phyloP scores from a whole-genome alignment of 1,140 invertebrate genomes.

The Panonychus citri region DNA sequence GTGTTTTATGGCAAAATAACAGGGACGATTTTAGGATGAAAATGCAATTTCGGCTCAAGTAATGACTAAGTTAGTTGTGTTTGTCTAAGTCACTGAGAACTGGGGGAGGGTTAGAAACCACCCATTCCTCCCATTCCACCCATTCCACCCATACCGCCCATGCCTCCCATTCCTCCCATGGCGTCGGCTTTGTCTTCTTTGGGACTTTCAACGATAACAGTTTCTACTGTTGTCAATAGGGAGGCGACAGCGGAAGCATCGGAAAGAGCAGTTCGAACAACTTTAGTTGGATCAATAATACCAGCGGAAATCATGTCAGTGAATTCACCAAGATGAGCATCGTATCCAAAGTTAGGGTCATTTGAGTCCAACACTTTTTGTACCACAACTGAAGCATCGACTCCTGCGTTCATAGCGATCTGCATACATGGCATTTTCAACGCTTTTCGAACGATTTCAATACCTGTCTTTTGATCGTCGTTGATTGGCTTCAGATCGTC shows the following conservation, averaged over 20 bases:
- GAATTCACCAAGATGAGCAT: conserved; percentile 80
- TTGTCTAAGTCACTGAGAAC: no score
- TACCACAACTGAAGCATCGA: conserved; percentile 68
- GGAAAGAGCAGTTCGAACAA: conserved; percentile 82
- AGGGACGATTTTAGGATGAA: no score
- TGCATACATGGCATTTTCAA: conserved; percentile 79
- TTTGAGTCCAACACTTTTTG: conserved; percentile 49
- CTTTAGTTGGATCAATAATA: conserved; percentile 97
- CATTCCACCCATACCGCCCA: conserved; percentile 12
- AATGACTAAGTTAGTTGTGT: no score
- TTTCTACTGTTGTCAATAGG: conserved; percentile 85
- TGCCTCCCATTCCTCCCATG: conserved; percentile 33
- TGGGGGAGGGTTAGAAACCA: not conserved
- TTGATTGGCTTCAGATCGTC: conserved; percentile 47
- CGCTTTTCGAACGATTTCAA: conserved; percentile 61
- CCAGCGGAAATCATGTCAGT: conserved; percentile 91
- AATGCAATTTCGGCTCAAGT: no score
- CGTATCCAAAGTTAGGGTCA: conserved; percentile 53
- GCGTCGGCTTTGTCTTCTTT: conserved; percentile 60
- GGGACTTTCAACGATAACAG: conserved; percentile 77
- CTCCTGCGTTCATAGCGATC: conserved; percentile 87
- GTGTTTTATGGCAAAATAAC: no score
- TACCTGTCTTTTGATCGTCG: conserved; percentile 41
- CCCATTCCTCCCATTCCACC: not conserved
- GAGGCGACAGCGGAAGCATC: conserved; percentile 96